Base-by-base conservation (phyloP, 2,113 vertebrate species). In the Hippocampus guttulatus region DNA sequence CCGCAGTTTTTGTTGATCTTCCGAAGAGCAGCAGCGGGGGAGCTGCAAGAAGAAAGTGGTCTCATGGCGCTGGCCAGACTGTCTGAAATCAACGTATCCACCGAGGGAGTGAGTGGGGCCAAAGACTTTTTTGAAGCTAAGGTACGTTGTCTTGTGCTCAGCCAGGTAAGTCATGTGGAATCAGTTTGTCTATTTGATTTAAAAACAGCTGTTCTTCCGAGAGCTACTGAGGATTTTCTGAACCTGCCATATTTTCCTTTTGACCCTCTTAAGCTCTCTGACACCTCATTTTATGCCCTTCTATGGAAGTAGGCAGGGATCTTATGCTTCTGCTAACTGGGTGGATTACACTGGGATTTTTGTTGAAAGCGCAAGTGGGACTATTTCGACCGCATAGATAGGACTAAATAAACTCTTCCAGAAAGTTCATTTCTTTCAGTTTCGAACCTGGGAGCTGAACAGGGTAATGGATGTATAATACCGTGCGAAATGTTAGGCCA, bases 111-210 rank as follows among this genome's bases (percentile, higher is more conserved):
- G 73, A 94, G 91, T 90, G 95, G 96, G 70, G 96, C 96, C 78
- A 95, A 95, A 81, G 91, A 94, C 82, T 98, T 98, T 90, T 98
- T 98, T 76, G 96, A 98, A 87, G 96, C 96, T 55, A 98, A 98
- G 95, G 96, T 98, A 88, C 72, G 83, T 55, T 25, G 40, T 64
- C 20, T 60, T 51, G 1, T 16, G 8, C 23, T 27, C 41, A 45
- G 40, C 40, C 21, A 47, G 69, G 57, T 14, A 25, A 25, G 25
- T 49, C 25, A 27, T 20, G n/a, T 23, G 9, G 12, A 45, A 45
- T n/a, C 33, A 6, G 5, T 38, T 38, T 38, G 33, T 33, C 30
- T 5, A 3, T 38, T 38, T 5, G 33, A 7, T 38, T 55, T 55
- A 23, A 8, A 11, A 55, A n/a, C 21, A 3, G 20, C 21, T n/a